phyloP scores from a whole-genome alignment of 2,888 invertebrate species.

The Campoplex capitator region DNA sequence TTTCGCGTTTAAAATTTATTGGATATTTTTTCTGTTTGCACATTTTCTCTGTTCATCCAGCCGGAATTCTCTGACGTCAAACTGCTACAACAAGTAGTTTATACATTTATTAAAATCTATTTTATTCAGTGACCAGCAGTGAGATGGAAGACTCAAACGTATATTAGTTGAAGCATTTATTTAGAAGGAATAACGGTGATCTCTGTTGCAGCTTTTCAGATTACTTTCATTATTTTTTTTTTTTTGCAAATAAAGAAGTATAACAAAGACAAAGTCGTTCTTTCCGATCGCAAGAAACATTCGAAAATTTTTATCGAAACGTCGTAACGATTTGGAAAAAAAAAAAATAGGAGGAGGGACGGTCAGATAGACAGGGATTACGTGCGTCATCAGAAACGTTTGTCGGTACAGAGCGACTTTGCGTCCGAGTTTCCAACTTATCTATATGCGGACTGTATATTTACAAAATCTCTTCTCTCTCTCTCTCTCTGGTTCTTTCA shows the following conservation, averaged over 20 bases:
- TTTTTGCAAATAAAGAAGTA: neutral
- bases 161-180: neutral
- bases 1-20: neutral
- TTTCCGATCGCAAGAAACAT: neutral
- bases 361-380: neutral
- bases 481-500: neutral
- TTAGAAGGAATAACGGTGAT: neutral
- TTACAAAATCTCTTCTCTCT: constrained; percentile 20
- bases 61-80: neutral
- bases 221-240: neutral
- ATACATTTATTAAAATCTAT: neutral
- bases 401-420: neutral
- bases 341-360: neutral
- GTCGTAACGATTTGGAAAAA: neutral
- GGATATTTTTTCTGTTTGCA: neutral
- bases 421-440: constrained; percentile 23
- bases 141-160: neutral
- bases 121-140: neutral
- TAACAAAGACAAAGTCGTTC: neutral
- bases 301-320: constrained; percentile 4
- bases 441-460: neutral
- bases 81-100: neutral
- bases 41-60: neutral
- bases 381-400: constrained; percentile 39
- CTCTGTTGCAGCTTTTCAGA: neutral